phyloP scores from a whole-genome alignment of 2,888 invertebrate genomes.

The Sphaerophoria rueppellii region DNA sequence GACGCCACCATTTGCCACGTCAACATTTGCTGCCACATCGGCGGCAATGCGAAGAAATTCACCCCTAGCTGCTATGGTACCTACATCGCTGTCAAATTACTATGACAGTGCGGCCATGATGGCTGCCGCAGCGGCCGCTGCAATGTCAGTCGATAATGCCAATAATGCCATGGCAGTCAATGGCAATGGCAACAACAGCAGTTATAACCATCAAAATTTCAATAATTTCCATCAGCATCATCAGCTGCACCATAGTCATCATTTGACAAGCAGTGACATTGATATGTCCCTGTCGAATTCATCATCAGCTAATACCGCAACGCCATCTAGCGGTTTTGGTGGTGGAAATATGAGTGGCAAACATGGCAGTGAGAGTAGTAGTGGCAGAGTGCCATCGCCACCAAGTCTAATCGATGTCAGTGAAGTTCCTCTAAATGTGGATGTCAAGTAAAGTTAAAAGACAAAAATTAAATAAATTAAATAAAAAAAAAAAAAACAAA shows the following conservation, averaged over 20 bases:
- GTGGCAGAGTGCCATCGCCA: constrained; percentile 78
- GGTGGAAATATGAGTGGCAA: constrained; percentile 41
- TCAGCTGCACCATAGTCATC: constrained; percentile 71
- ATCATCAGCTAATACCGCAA: constrained; percentile 65
- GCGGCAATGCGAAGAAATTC: constrained; percentile 77
- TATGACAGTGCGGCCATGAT: constrained; percentile 82
- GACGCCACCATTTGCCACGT: constrained; percentile 74
- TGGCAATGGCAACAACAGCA: constrained; percentile 31
- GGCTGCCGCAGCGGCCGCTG: constrained; percentile 81
- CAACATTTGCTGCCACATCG: constrained; percentile 77
- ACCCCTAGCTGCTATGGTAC: constrained; percentile 71
- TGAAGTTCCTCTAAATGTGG: constrained; percentile 82
- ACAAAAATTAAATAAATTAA: constrained; percentile 71
- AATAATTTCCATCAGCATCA: constrained; percentile 79
- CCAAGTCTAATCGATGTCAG: constrained; percentile 82
- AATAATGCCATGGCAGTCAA: constrained; percentile 52
- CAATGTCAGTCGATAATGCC: constrained; percentile 75
- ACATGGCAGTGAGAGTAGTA: constrained; percentile 61
- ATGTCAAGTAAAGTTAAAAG: constrained; percentile 81
- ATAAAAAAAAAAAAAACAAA: constrained; percentile 72
- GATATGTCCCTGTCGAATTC: constrained; percentile 72
- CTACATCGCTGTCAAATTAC: constrained; percentile 79
- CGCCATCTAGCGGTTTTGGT: constrained; percentile 59
- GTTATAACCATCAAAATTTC: constrained; percentile 27
- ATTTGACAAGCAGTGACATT: constrained; percentile 77